Evolutionary conservation across 2,797 vertebrate species (phyloP).

Genomic region (Onychomys arenicola): DNA sequence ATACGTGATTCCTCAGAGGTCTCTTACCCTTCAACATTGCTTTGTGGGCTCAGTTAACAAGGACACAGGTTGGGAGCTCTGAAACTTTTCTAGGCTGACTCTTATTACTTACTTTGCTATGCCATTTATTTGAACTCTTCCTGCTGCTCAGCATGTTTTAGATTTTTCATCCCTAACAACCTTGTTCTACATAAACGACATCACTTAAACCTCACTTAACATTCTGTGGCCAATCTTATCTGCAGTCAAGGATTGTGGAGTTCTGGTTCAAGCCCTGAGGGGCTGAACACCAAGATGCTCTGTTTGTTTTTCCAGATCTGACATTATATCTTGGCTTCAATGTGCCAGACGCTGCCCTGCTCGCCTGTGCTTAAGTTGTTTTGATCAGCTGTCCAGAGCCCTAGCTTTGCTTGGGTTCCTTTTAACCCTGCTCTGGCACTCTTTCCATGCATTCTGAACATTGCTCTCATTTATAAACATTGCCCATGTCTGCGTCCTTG

Average conservation of each 20-base stretch:
- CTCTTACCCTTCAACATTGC: not conserved
- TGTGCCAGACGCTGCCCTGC: not conserved
- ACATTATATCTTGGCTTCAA: not conserved
- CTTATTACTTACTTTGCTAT: not conserved
- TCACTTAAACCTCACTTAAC: not conserved
- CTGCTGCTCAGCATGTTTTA: not conserved
- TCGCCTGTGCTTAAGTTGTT: not conserved
- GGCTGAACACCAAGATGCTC: not conserved
- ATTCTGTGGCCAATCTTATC: not conserved
- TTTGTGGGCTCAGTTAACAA: not conserved
- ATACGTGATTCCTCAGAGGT: not conserved
- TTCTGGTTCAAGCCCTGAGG: not conserved
- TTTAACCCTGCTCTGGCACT: not conserved
- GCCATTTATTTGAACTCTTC: not conserved
- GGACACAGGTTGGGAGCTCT: not conserved
- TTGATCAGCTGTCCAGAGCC: not conserved
- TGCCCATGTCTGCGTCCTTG: too few relatives aligned
- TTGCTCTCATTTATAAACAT: not conserved
- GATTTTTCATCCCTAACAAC: not conserved
- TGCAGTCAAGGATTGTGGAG: not conserved
- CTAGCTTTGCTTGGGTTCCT: not conserved
- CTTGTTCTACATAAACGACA: not conserved
- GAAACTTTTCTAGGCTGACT: not conserved
- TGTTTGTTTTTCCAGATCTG: not conserved
- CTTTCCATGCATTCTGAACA: not conserved